Evolutionary conservation across 2,113 vertebrate genomes (phyloP).

Genomic region (Tenrec ecaudatus): DNA sequence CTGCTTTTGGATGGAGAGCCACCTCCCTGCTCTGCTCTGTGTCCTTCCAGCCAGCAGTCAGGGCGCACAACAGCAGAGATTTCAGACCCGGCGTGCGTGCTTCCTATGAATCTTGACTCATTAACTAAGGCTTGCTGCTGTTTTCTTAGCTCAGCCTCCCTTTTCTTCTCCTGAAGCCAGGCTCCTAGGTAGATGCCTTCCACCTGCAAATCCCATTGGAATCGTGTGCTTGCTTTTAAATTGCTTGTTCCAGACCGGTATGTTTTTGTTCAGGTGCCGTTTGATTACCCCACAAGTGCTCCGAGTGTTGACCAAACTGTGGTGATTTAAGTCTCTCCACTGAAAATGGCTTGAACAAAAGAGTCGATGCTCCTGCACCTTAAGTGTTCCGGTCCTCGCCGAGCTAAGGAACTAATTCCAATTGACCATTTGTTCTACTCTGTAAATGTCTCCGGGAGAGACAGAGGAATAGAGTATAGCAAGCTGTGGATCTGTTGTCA

Average conservation of each 20-base stretch:
- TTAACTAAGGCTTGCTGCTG: conserved; percentile 1
- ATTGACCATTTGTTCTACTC: conserved; percentile 45
- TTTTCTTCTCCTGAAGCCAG: conserved; percentile 42
- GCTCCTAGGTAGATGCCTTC: not conserved
- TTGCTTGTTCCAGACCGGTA: not conserved
- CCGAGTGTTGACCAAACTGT: not conserved
- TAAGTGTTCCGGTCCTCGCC: conserved; percentile 27
- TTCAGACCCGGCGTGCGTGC: not conserved
- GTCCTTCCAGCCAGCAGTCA: not conserved
- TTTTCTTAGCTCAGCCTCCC: conserved; percentile 3
- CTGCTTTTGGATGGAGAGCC: not conserved
- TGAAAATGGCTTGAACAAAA: conserved; percentile 9
- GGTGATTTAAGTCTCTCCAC: not conserved
- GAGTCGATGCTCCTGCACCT: not conserved
- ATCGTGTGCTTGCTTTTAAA: conserved; percentile 22
- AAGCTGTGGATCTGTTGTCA: not conserved
- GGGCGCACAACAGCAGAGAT: rapidly evolving
- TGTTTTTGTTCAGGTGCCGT: not conserved
- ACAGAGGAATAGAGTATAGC: not conserved
- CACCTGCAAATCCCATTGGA: not conserved
- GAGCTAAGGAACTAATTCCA: not conserved
- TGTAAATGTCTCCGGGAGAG: not conserved
- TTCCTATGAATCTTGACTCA: conserved; percentile 38
- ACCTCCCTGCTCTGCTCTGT: not conserved
- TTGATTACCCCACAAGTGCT: conserved; percentile 57